Base-by-base conservation (phyloP, 2,888 invertebrate species). In the Rhynchonema sp. region DNA sequence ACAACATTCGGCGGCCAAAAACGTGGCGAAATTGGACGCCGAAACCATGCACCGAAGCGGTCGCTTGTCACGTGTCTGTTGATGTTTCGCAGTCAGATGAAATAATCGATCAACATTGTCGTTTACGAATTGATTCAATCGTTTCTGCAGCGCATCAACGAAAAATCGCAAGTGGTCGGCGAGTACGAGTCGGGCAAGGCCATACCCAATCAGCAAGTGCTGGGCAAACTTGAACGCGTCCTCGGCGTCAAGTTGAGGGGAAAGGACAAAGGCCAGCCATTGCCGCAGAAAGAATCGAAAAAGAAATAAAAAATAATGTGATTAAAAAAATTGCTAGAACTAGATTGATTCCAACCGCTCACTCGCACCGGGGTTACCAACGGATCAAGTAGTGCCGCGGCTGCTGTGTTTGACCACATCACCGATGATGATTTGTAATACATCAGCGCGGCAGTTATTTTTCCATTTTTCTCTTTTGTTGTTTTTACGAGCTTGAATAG, bases 141-240 rank as follows among this genome's bases (percentile, higher is more conserved):
- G 9, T 52, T 52, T 17, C 72, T 75, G 26, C 73, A 83, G 81
- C 91, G 87, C 82, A 90, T 96, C 69, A 92, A 91, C 77, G 98
- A 98, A 76, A 98, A 98, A 76, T 89, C 87, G 61, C 91, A 92
- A 78, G 84, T 92, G 46, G 87, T 94, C 57, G 88, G 87, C 69
- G 92, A 92, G 71, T 92, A 98, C 73, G 98, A 99, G 78, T 87
- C 88, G 57, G 96, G 94, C 38, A 83, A 91, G 70, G 98, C 94
- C 30, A 91, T 98, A 70, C 94, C 96, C 46, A 94, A 94, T 74
- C 62, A 56, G 23, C 59, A 61, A 30, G 86, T 99, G 61, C 82
- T 98, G 69, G 86, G 86, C 58, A 98, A 99, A 79, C 86, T 98
- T 71, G 98, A 99, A 76, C 83, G 86, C 74, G 85, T 84, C 66